phyloP scores from a whole-genome alignment of 2,888 invertebrate genomes.

The Mesochorus sp. region DNA sequence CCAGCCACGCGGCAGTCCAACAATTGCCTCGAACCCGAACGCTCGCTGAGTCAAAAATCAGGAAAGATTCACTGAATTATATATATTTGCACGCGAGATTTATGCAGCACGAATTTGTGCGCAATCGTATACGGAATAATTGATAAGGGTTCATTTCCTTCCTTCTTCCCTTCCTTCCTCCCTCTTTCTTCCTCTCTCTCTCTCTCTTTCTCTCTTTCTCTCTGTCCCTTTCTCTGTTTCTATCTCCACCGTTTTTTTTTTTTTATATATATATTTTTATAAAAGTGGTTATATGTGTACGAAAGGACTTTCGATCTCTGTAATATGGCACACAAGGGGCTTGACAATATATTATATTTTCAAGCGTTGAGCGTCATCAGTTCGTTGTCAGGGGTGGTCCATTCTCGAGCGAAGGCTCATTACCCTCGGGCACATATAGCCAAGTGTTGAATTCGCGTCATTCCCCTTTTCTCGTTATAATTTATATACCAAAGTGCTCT shows the following conservation, averaged over 20 bases:
- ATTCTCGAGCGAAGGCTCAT: conserved; percentile 10
- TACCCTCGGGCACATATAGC: not conserved
- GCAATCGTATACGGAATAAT: not conserved
- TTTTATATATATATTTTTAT: not conserved
- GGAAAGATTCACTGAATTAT: not conserved
- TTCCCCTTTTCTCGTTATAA: not conserved
- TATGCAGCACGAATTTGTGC: not conserved
- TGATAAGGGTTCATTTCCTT: not conserved
- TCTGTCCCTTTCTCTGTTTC: too few relatives aligned
- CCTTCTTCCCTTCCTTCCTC: not conserved
- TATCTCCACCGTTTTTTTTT: not conserved
- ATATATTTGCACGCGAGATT: not conserved
- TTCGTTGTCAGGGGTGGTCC: conserved; percentile 10
- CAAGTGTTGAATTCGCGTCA: not conserved
- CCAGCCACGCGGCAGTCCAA: conserved; percentile 52
- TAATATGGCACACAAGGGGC: not conserved
- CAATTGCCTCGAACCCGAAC: conserved; percentile 36
- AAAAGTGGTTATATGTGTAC: not conserved
- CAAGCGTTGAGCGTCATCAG: conserved; percentile 17
- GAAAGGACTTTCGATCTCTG: not conserved
- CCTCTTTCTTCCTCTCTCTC: not conserved
- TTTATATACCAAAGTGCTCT: not conserved
- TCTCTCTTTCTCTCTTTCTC: too few relatives aligned
- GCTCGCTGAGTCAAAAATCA: not conserved
- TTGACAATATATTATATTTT: not conserved